phyloP scores from a whole-genome alignment of 1,140 invertebrate genomes.

The Nylanderia fulva region DNA sequence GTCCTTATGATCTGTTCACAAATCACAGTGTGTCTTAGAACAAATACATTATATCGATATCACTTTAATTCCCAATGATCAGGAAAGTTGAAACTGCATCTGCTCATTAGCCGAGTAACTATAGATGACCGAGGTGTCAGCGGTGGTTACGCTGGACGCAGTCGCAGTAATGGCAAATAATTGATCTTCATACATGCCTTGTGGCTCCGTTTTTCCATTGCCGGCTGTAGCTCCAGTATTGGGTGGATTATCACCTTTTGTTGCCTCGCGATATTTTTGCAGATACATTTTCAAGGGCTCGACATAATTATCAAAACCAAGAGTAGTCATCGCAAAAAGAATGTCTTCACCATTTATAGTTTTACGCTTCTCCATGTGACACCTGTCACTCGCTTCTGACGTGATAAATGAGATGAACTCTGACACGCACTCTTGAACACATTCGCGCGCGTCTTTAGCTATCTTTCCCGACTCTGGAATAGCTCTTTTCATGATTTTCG shows the following conservation, averaged over 20 bases:
- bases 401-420: conserved; percentile 99
- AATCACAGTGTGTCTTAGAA: conserved; percentile 16
- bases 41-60: conserved; percentile 62
- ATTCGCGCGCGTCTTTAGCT: conserved; percentile 99
- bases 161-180: conserved; percentile 83
- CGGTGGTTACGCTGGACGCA: conserved; percentile 80
- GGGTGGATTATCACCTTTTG: conserved; percentile 84
- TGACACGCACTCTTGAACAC: conserved; percentile 99
- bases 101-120: conserved; percentile 83
- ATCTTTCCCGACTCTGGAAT: conserved; percentile 99
- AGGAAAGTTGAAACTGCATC: conserved; percentile 85
- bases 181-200: conserved; percentile 83
- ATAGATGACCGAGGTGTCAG: conserved; percentile 85
- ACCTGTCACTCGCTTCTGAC: conserved; percentile 98
- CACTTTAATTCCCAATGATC: conserved; percentile 66
- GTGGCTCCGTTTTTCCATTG: conserved; percentile 81
- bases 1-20: conserved; percentile 14
- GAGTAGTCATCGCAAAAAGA: conserved; percentile 97
- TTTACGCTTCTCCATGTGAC: conserved; percentile 99
- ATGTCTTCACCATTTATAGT: conserved; percentile 99
- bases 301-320: conserved; percentile 99
- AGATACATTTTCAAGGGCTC: conserved; percentile 98
- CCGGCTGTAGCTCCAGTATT: conserved; percentile 62
- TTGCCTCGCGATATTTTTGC: conserved; percentile 97
- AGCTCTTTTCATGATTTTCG: conserved; percentile 99